Evolutionary conservation across 2,797 vertebrate species (phyloP).

Genomic region (Ptychadena robeensis): DNA sequence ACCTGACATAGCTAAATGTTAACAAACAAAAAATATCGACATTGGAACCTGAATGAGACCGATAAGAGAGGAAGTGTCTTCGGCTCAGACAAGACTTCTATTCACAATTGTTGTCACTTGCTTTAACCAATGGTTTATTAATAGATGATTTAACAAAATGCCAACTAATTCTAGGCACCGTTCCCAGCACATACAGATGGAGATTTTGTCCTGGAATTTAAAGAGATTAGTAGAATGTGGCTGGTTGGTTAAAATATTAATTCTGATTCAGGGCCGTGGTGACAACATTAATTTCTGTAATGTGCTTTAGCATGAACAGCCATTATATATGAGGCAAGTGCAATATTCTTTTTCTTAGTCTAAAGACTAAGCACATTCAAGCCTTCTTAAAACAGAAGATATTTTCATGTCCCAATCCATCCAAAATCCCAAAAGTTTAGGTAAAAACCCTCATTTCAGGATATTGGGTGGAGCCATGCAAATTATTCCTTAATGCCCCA

Average conservation of each 20-base stretch:
- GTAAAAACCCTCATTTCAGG: too few relatives aligned
- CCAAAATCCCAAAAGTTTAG: too few relatives aligned
- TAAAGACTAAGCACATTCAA: too few relatives aligned
- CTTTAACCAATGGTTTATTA: background rate
- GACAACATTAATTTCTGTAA: background rate
- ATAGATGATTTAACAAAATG: background rate
- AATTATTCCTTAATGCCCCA: too few relatives aligned
- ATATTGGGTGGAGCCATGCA: too few relatives aligned
- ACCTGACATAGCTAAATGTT: constrained; percentile 38
- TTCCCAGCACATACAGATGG: background rate
- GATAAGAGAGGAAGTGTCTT: constrained; percentile 1
- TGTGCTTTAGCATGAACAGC: background rate
- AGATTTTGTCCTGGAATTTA: background rate
- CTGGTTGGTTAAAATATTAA: background rate
- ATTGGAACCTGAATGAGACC: constrained; percentile 1
- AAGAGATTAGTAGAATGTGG: background rate
- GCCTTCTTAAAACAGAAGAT: too few relatives aligned
- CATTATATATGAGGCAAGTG: too few relatives aligned
- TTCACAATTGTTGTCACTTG: background rate
- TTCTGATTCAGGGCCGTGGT: too few relatives aligned
- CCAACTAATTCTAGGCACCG: background rate
- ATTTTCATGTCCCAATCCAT: too few relatives aligned
- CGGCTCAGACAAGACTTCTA: constrained; percentile 11
- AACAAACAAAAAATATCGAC: constrained; percentile 5
- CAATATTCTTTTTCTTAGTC: too few relatives aligned